Evolutionary conservation across 2,113 vertebrate species (phyloP), one percentile per base, ranked within the genome.

Genomic region (Amphiprion ocellaris): DNA sequence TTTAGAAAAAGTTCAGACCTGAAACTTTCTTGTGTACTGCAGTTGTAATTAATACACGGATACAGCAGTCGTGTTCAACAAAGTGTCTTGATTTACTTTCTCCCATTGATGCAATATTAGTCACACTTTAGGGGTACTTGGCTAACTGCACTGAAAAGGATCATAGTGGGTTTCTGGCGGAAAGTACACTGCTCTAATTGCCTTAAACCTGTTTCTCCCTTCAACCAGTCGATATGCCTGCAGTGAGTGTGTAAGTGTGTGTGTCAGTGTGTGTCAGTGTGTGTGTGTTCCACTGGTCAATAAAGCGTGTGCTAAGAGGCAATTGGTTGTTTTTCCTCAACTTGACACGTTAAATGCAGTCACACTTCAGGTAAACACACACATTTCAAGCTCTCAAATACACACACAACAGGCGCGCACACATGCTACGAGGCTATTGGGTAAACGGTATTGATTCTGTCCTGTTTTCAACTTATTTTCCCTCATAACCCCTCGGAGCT

Each of bases 311-410:
- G 87, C 88, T 87, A 71, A 78, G 87, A 92, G 86, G 88, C 88
- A 90, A 87, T 91, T 88, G 86, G 92, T 90, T 93, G 90, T 93
- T 93, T 93, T 92, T 92, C 88, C 82, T 89, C 92, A 85, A 87
- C 87, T 90, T 91, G 88, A 91, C 92, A 92, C 81, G 79, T 87
- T 90, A 88, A 93, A 92, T 84, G 86, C 87, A 89, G 83, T 84
- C 87, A 84, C 87, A 89, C 81, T 88, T 88, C 77, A 90, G 79
- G 54, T 78, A 86, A 87, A 91, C 87, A 87, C 90, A 91, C 81
- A 75, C 64, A 68, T 33, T 59, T 47, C 66, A 54, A 0, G 9
- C 70, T 8, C 47, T 5, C 78, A 77, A 26, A 59, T 65, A 77
- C 62, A 30, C 39, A 63, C 49, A 41, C 47, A 11, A 33, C 3